A percentile compares a stretch with the other conserved stretches of the same genome.
phyloP scores from a whole-genome alignment of 2,797 vertebrate genomes.

The Lutjanus campechanus region DNA sequence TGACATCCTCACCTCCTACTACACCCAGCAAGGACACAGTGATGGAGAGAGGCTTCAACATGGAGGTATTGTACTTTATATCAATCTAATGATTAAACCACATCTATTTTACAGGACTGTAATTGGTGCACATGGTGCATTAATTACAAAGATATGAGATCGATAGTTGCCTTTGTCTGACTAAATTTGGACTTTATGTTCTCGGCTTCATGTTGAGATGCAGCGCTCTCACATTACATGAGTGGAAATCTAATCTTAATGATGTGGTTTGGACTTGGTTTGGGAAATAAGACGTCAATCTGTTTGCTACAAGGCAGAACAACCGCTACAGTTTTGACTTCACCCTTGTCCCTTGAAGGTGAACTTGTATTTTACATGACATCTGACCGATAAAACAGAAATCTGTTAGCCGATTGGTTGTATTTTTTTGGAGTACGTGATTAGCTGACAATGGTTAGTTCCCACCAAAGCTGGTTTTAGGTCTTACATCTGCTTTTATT shows the following conservation, averaged over 20 bases:
- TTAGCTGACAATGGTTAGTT: neutral
- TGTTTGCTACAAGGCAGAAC: neutral
- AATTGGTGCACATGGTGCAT: too few species aligned
- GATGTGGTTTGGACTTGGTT: neutral
- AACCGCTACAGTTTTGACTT: neutral
- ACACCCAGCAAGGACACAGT: slow-evolving; percentile 76
- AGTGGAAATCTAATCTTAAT: neutral
- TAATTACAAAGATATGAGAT: neutral
- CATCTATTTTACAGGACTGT: neutral
- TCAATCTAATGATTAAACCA: neutral
- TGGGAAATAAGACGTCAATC: neutral
- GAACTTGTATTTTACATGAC: neutral
- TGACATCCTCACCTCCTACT: slow-evolving; percentile 88
- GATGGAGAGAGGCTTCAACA: slow-evolving; percentile 40
- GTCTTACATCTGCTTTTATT: neutral
- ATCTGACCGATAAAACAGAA: neutral
- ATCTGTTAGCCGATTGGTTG: neutral
- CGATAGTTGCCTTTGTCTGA: neutral
- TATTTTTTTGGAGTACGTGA: neutral
- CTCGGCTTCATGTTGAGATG: neutral
- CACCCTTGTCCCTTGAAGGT: neutral
- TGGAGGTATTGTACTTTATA: slow-evolving; percentile 59
- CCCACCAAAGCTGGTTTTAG: neutral
- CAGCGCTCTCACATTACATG: neutral
- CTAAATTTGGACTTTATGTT: neutral